These are phyloP conservation scores for Dasypolia templi DNA, from an alignment of 2,888 invertebrate species.

Conservation along the genomic window DNA sequence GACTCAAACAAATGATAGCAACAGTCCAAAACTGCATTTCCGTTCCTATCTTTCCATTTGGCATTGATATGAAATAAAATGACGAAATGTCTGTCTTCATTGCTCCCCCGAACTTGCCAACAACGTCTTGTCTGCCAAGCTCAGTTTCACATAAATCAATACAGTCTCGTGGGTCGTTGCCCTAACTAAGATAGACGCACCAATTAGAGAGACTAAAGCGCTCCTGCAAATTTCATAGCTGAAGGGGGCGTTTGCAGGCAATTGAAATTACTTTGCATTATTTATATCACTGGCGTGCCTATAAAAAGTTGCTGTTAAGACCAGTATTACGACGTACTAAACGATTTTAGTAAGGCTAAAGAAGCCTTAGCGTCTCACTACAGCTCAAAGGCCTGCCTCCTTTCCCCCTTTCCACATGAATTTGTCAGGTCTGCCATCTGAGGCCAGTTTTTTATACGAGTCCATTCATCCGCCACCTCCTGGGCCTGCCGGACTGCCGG, in stretches of 20 bases:
- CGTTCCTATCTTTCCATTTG: neutral
- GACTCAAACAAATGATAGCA: neutral
- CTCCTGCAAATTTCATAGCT: conserved; percentile 26
- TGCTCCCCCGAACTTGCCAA: neutral
- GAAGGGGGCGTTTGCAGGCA: conserved; percentile 13
- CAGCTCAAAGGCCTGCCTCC: neutral
- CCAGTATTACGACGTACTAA: neutral
- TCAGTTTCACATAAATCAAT: conserved; percentile 42
- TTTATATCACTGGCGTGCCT: neutral
- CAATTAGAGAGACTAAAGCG: conserved; percentile 40
- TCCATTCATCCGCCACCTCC: neutral
- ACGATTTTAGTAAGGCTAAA: neutral
- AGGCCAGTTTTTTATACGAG: neutral
- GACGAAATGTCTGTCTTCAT: neutral
- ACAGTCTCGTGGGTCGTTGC: conserved; percentile 33
- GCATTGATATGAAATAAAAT: neutral
- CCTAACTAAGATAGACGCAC: conserved; percentile 26
- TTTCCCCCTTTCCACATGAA: neutral
- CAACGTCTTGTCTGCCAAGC: neutral
- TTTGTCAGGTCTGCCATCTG: neutral
- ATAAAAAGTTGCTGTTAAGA: neutral
- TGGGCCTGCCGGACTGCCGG: too few species aligned
- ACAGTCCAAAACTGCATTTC: neutral
- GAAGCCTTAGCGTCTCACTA: neutral
- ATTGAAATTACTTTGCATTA: conserved; percentile 23